Base-by-base conservation (phyloP, 2,797 vertebrate genomes). In the Thaleichthys pacificus region DNA sequence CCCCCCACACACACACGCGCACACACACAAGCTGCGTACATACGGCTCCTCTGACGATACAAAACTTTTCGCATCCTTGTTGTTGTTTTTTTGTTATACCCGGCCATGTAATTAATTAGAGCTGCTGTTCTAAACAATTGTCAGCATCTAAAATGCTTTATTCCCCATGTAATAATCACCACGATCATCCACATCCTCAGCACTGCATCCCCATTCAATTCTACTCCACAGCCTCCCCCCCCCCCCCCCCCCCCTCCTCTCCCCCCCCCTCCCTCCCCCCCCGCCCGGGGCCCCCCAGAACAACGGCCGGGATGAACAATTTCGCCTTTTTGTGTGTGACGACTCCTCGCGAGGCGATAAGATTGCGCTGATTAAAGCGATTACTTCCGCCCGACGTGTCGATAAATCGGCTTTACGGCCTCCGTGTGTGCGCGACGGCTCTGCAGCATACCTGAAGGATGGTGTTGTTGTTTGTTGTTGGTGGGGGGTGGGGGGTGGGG, bases 281-380 rank as follows among this genome's bases (percentile, higher is more conserved):
- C 28, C 4, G 0, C 28, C 3, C 28, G 28, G 57, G 51, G n/a
- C 32, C 54, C 66, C 47, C 28, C 22, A 9, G 69, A 80, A 62
- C 76, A 76, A 63, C 68, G 1, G 60, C 62, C 62, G 71, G 76
- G 81, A 84, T 83, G 83, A 87, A 86, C 66, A 64, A 84, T 72
- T 9, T 80, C 35, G 3, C 62, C 62, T 63, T 73, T 83, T 83
- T 80, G 77, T 79, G 77, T 5, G 56, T 60, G 30, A 21, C 71
- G 66, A 75, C 76, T 78, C 76, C 82, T 82, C 78, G 80, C 82
- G 74, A 81, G 77, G 68, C 51, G 76, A 81, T 81, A 83, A 82
- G 81, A 84, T 77, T 79, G 71, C 47, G 9, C 82, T 80, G 82
- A 85, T 88, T 86, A 86, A 85, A 83, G 81, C 80, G 78, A 88